Base-by-base conservation (phyloP, 2,888 invertebrate species). In the Caenorhabditis uteleia region DNA sequence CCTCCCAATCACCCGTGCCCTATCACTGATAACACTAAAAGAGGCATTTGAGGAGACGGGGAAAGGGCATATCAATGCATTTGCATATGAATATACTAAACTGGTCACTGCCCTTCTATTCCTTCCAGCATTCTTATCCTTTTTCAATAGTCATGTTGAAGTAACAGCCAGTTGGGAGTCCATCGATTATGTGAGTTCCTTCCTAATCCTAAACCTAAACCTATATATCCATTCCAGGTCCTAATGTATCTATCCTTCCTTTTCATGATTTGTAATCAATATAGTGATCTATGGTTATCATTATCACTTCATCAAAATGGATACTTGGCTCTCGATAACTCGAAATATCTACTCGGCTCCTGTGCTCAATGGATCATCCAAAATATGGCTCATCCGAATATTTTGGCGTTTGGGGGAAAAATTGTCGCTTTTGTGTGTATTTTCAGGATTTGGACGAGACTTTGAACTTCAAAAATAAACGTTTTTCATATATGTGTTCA, bases 141-240 rank as follows among this genome's bases (percentile, higher is more conserved):
- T 70, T 44, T 57, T 62, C 1, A 27, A 47, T 21, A 62, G 70
- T 23, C 50, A 65, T 27, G 74, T 79, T 2, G 61, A 77, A 38
- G 75, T 79, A 14, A 79, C 80, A 27, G 82, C 82, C 3, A 75
- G 77, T 33, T 82, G 82, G 82, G 82, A 82, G 43, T 76, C 75
- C 31, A 82, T 82, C 31, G 82, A 82, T 51, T 77, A 78, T 57
- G 82, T 82, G 42, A 66, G 77, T 57, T 53, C n/a, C 14, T 23
- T 3, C 26, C 20, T 38, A 21, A 27, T 3, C 18, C 12, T 16
- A 29, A 5, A 8, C 3, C 12, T 33, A 12, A 40, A 47, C n/a
- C 14, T 50, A 8, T 42, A 18, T 10, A 2, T 10, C n/a, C 25
- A 36, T 61, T 71, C 26, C 53, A 80, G 80, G 67, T 74, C 4